Base-by-base conservation (phyloP, 2,888 invertebrate genomes). In the Peribatodes rhomboidaria region DNA sequence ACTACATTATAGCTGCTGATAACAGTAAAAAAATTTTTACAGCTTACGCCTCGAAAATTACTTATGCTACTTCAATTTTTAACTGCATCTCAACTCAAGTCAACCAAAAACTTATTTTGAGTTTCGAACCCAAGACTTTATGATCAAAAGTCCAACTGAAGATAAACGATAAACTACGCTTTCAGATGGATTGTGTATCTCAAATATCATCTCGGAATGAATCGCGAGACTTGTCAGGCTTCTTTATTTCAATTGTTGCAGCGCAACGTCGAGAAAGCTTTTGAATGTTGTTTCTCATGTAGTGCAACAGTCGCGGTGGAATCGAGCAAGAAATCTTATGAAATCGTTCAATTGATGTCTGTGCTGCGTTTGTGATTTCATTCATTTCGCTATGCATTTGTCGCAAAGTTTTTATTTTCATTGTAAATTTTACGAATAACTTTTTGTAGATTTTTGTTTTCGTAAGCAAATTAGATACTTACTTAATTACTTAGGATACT, bases 261-360 rank as follows among this genome's bases (percentile, higher is more conserved):
- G 27, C 27, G 22, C 27, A 11, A 9, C 8, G 39, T 39, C 35
- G 50, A 46, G 49, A 62, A 54, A 39, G 42, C 56, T 56, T 39
- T 58, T 42, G 70, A 72, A 72, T 72, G 67, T 47, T 39, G 37
- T 59, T 62, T 62, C 61, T 49, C 62, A 64, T 67, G 60, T 41
- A 60, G 39, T 53, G 63, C 66, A 73, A 70, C 71, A 71, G 73
- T 75, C 73, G 67, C 66, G 37, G 42, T 46, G 59, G 50, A 77
- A 69, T 72, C 69, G 66, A 72, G 73, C 70, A 61, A 58, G 82
- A 81, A 80, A 79, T 80, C 80, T 75, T 81, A 81, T 76, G 73
- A 80, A 80, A 74, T 74, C 73, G 71, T 75, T 76, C 74, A 75
- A 79, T 78, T 74, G 74, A 72, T 67, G 74, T 73, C 71, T 37